Evolutionary conservation across 2,888 invertebrate genomes (phyloP), one percentile per base, ranked within the genome.

Genomic region (Hydrotaea diabolus): DNA sequence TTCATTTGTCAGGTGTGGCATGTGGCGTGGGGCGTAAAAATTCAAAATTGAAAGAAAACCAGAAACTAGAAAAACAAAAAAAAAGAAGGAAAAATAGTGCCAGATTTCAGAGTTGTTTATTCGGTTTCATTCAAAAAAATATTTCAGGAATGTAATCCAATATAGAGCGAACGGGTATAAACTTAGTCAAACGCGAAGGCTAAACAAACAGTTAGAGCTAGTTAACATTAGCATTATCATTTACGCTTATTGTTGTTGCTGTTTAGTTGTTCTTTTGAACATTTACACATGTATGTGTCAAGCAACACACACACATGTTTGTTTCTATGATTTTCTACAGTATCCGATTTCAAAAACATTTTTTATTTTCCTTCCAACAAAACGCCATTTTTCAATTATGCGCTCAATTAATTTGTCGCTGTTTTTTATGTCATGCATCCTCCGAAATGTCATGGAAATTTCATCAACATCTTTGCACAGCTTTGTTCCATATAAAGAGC

Each of bases 131-230:
- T 43, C 8, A 21, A n/a, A 43, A 21, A 36, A 75, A 19, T 73
- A 75, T 81, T 84, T 76, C 66, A 76, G 84, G 78, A 85, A 78
- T 78, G 78, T 73, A 76, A 79, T 76, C 7, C 46, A 77, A 77
- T 59, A 62, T 53, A 7, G 3, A 4, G 66, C 49, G 49, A 49
- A 39, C 39, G 13, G 39, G 13, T n/a, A 49, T 64, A 81, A 81
- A 76, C 46, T 73, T 66, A 81, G 78, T 81, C 84, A 85, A 66
- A 85, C 81, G 79, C 84, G 84, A 85, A 81, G 81, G 84, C 84
- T 76, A 73, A 79, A 49, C 46, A 57, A 69, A 81, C 78, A 46
- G 81, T 79, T 83, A 84, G 66, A 64, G 55, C 64, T 77, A 31
- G 31, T 31, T 13, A 23, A n/a, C 49, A 26, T 26, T 55, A 15